Conservation (phyloP, 2,888 invertebrate species). For the Drosophila niveifrons region DNA sequence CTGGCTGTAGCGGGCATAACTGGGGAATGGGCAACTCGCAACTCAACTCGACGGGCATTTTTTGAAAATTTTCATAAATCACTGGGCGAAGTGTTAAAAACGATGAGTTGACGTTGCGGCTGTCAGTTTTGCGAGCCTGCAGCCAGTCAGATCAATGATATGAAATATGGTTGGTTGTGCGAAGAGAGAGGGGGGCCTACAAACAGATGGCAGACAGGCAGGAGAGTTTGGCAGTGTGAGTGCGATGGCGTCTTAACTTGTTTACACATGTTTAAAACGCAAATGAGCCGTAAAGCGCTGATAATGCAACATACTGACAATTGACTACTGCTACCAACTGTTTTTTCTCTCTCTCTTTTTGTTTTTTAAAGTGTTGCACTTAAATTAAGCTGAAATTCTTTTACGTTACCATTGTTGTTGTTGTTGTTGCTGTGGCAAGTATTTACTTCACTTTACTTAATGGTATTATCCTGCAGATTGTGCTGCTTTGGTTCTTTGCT, state of each 20-base stretch:
- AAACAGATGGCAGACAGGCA: background rate
- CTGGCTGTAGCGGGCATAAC: too few relatives aligned
- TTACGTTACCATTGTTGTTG: background rate
- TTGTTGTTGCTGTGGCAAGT: background rate
- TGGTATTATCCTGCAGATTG: constrained; percentile 41
- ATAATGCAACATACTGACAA: constrained; percentile 75
- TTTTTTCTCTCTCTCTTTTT: constrained; percentile 1
- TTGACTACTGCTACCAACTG: constrained; percentile 55
- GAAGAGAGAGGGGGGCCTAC: background rate
- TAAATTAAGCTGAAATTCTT: constrained; percentile 21
- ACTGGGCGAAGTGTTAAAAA: constrained; percentile 61
- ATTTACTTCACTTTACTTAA: constrained; percentile 49
- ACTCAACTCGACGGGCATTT: constrained; percentile 40
- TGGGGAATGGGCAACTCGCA: constrained; percentile 3
- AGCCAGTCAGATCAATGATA: constrained; percentile 44
- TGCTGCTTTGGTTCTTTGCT: constrained; percentile 16
- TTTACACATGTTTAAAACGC: constrained; percentile 78
- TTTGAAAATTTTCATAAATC: constrained; percentile 72
- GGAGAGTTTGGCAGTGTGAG: background rate
- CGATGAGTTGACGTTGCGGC: constrained; percentile 47
- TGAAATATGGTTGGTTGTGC: constrained; percentile 25
- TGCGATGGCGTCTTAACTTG: constrained; percentile 52
- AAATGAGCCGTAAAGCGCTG: constrained; percentile 78
- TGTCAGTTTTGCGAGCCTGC: constrained; percentile 53
- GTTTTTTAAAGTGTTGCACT: constrained; percentile 17